A percentile compares a stretch with the other conserved stretches of the same genome.
Evolutionary conservation across 2,888 invertebrate genomes (phyloP).

Genomic region (Parapristionchus giblindavisi): DNA sequence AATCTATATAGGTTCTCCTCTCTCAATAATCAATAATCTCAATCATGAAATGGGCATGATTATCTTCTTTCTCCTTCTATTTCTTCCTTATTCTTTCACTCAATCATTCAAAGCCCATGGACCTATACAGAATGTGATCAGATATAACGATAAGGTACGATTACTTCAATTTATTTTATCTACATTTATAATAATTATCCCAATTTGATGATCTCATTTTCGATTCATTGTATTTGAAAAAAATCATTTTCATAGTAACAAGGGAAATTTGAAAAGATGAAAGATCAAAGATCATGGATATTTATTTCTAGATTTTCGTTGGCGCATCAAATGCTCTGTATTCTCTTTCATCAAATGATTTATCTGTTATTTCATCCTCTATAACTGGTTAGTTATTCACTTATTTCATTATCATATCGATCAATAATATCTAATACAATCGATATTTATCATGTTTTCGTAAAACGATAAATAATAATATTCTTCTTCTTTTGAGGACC

Average conservation of each 20-base stretch:
- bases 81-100: background rate
- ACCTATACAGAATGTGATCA: slow-evolving; percentile 35
- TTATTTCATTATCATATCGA: background rate
- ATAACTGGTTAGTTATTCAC: slow-evolving; percentile 11
- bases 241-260: background rate
- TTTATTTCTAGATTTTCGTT: slow-evolving; percentile 16
- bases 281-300: background rate
- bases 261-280: background rate
- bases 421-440: background rate
- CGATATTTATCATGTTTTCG: too few species aligned
- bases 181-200: too few species aligned
- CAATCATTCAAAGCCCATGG: slow-evolving; percentile 23
- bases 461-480: too few species aligned
- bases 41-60: slow-evolving; percentile 2
- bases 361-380: background rate
- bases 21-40: background rate
- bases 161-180: background rate
- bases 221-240: background rate
- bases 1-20: background rate
- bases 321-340: slow-evolving; percentile 25
- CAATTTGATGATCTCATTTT: background rate
- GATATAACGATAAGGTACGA: slow-evolving; percentile 4
- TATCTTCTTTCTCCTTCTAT: background rate
- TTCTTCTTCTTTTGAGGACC: slow-evolving; percentile 26
- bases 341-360: background rate